Evolutionary conservation across 2,888 invertebrate genomes (phyloP), one percentile per base, ranked within the genome.

Genomic region (Drosophila robusta): DNA sequence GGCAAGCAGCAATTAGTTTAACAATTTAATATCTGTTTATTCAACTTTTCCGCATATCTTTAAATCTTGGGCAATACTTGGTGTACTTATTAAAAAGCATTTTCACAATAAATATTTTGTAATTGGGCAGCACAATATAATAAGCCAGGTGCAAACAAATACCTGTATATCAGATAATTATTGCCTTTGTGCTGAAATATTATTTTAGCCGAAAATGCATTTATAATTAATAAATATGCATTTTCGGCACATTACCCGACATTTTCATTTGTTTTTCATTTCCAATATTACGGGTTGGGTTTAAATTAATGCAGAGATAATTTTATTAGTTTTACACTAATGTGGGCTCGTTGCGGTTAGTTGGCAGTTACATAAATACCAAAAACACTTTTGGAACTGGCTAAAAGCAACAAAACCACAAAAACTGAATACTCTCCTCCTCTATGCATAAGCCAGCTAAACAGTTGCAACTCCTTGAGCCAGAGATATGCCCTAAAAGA

Each of bases 401-500:
- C 18, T 1, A 18, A 18, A 29, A 29, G 8, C 2, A 29, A 7
- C 7, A 29, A 8, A 8, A 29, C 26, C 29, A 29, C 29, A 29
- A 9, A 29, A 85, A 68, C 69, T 58, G 46, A 55, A 82, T 62
- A 64, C 69, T 61, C 65, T 66, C 78, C 3, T 14, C 11, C 24
- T 29, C 34, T 14, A 11, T 11, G 3, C 26, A 9, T 5, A 8
- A 26, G 12, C 47, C 26, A 18, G 16, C 42, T n/a, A 32, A n/a
- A 22, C 41, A 16, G 24, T 9, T 34, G 9, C 58, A 18, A 11
- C 18, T 9, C 29, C 14, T n/a, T n/a, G 11, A 58, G 12, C 58
- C 60, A 39, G 49, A 44, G 60, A 39, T 44, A 58, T 47, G 51
- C 3, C 52, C 16, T 7, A 55, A 76, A 56, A 78, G 71, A 70